Evolutionary conservation across 2,888 invertebrate species (phyloP).

Genomic region (Calliopum simillimum): DNA sequence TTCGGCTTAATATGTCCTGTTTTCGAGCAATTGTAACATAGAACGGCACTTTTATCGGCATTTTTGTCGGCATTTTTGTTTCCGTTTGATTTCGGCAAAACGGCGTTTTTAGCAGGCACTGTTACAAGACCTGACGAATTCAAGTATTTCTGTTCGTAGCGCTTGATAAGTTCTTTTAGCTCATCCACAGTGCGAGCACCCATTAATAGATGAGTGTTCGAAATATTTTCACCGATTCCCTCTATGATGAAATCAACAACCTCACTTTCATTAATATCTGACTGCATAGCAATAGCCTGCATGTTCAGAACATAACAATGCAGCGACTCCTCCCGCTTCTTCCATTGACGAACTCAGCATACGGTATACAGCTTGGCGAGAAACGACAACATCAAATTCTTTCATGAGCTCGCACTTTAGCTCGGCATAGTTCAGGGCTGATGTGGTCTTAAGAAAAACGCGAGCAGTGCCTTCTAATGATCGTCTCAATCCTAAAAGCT

Average conservation of each 20-base stretch:
- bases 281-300: constrained; percentile 2
- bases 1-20: constrained; percentile 27
- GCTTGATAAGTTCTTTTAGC: too few species aligned
- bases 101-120: too few species aligned
- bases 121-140: too few species aligned
- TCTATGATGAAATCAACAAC: background rate
- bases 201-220: constrained; percentile 5
- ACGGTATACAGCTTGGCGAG: background rate
- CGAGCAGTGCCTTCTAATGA: background rate
- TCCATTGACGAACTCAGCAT: background rate
- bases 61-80: background rate
- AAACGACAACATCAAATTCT: background rate
- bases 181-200: constrained; percentile 7
- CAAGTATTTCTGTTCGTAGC: constrained; percentile 20
- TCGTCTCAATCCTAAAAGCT: background rate
- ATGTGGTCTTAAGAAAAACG: too few species aligned
- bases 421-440: background rate
- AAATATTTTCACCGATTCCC: background rate
- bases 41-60: background rate
- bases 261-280: background rate
- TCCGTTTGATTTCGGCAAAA: background rate
- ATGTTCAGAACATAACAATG: constrained; percentile 4
- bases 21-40: constrained; percentile 28
- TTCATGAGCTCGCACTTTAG: background rate
- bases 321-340: background rate